Conservation (phyloP, 2,113 vertebrate genomes). For the Tragulus kanchil region DNA sequence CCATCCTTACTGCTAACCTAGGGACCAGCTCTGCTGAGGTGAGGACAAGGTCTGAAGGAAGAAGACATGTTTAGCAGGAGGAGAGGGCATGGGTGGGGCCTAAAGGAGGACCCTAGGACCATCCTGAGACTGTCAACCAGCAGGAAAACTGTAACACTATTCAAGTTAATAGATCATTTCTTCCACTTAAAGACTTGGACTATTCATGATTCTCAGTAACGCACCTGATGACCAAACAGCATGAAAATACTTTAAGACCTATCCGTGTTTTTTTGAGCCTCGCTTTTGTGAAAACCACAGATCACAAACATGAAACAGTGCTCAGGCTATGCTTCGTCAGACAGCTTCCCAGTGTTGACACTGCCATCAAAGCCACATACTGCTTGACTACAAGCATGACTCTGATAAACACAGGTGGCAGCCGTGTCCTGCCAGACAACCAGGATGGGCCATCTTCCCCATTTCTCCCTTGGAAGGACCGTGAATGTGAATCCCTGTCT, state of each 20-base stretch:
- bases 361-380: fast-evolving
- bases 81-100: background rate
- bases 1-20: background rate
- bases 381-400: background rate
- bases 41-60: background rate
- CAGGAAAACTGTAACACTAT: background rate
- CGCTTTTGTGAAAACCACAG: too few species aligned
- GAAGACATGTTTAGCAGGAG: background rate
- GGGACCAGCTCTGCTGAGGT: background rate
- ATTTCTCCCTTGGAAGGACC: too few species aligned
- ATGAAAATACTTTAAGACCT: background rate
- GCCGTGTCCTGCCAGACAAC: background rate
- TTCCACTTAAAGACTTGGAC: background rate
- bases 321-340: fast-evolving
- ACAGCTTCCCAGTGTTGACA: fast-evolving
- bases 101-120: fast-evolving
- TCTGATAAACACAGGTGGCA: fast-evolving
- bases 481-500: background rate
- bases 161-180: background rate
- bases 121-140: background rate
- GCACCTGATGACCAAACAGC: background rate
- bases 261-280: too few species aligned
- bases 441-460: background rate
- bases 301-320: too few species aligned
- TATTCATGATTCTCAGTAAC: background rate